A percentile compares a stretch with the other conserved stretches of the same genome.
Evolutionary conservation across 2,888 invertebrate genomes (phyloP).

Genomic region (Sericinus montela): DNA sequence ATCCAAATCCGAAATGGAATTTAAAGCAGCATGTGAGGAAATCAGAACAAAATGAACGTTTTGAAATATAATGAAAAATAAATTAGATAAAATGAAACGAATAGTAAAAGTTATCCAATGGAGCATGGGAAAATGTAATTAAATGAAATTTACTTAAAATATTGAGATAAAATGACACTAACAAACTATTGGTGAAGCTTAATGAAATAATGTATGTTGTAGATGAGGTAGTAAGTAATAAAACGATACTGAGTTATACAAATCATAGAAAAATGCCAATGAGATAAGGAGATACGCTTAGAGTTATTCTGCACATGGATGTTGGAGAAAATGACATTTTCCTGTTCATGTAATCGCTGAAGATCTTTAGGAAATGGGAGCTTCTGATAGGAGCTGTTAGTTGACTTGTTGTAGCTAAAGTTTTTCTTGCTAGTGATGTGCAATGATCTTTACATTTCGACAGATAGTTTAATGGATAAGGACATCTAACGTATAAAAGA

Average conservation of each 20-base stretch:
- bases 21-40: slow-evolving; percentile 76
- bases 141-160: too few species aligned
- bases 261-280: slow-evolving; percentile 58
- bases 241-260: background rate
- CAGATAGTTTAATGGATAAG: slow-evolving; percentile 42
- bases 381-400: slow-evolving; percentile 40
- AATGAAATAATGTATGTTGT: background rate
- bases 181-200: background rate
- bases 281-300: slow-evolving; percentile 64
- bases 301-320: slow-evolving; percentile 65
- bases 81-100: background rate
- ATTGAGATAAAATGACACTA: slow-evolving; percentile 1
- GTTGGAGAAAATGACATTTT: slow-evolving; percentile 70
- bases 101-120: background rate
- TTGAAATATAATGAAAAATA: slow-evolving; percentile 11
- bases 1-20: slow-evolving; percentile 53
- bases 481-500: slow-evolving; percentile 44
- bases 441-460: slow-evolving; percentile 49
- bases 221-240: slow-evolving; percentile 11
- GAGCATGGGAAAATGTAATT: slow-evolving; percentile 1
- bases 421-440: slow-evolving; percentile 36
- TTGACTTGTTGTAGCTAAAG: slow-evolving; percentile 38
- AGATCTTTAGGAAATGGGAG: slow-evolving; percentile 56
- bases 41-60: slow-evolving; percentile 59
- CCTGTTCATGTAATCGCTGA: slow-evolving; percentile 66